Evolutionary conservation across 1,140 invertebrate species (phyloP), one percentile per base, ranked within the genome.

Genomic region (Drosophila quadrilineata): DNA sequence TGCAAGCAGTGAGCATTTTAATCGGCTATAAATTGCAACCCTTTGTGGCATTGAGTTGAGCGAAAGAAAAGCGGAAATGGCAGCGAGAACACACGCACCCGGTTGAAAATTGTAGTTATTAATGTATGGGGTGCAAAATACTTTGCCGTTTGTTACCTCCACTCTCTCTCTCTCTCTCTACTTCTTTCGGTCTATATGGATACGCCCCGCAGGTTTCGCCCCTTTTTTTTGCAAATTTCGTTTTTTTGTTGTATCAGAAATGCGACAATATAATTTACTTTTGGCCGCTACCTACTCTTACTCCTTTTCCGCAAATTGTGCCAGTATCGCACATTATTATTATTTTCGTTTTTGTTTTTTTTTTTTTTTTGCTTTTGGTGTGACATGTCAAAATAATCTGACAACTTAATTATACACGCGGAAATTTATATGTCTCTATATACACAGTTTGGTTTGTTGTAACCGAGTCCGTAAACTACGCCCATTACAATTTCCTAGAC

Each of bases 391-490:
- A 68, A 88, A 88, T 87, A 88, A 88, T 88, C 85, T 71, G 85
- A 88, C 85, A 88, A 67, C 75, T 87, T 88, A 88, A 88, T 88
- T 88, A 88, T 88, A 80, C 26, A 80, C 75, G 84, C 71, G 70
- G 71, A 77, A 54, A 84, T 84, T 75, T 75, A 84, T 54, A 84
- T 63, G 46, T 26, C n/a, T n/a, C n/a, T n/a, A n/a, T n/a, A n/a
- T n/a, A n/a, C n/a, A n/a, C n/a, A n/a, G 24, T 12, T 28, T 2
- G 8, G n/a, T 5, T 21, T 31, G 31, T 31, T 26, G 60, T 28
- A 56, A 17, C 41, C 60, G 52, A 29, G 22, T 17, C 49, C 49
- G 36, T 28, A 24, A 36, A 17, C 4, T 5, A 17, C 4, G 22
- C 19, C 43, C 12, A 26, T 8, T 19, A 53, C 48, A 49, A 71